Percentiles rank a stretch among this genome's conserved stretches.
phyloP scores from a whole-genome alignment of 2,113 vertebrate species.

The Sus scrofa region T2T-Sscrofa CM000826.6:114135001-114135500 shows the following conservation, averaged over 20 bases:
- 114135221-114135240: neutral
- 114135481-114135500: neutral
- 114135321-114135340: neutral
- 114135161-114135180: neutral
- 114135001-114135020: no score
- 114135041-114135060: no score
- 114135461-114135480: neutral
- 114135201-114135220: neutral
- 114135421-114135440: neutral
- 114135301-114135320: neutral
- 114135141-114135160: neutral
- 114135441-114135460: neutral
- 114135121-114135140: no score
- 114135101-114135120: neutral
- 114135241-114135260: neutral
- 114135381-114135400: neutral
- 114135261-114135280: neutral
- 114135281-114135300: neutral
- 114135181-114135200: neutral
- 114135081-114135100: no score
- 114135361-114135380: neutral
- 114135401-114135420: neutral
- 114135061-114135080: no score
- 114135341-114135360: neutral
- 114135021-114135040: no score